Percentiles rank a stretch among this genome's conserved stretches.
Conservation (phyloP, 2,888 invertebrate species). For the Lagria hirta region DNA sequence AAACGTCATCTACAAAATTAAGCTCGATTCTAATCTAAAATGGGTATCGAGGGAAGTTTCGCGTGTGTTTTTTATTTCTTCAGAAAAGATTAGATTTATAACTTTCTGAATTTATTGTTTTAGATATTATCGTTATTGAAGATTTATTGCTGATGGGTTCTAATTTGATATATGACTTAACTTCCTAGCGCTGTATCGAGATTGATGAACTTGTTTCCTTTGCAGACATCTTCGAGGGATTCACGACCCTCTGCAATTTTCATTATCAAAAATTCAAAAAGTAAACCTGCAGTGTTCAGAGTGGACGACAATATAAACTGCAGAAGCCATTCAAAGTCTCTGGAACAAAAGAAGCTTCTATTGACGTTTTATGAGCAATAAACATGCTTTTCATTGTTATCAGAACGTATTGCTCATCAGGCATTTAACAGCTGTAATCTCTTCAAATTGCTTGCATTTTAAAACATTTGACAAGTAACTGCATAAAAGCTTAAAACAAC, state of each 20-base stretch:
- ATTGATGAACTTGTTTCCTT: slow-evolving; percentile 24
- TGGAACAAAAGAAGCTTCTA: slow-evolving; percentile 20
- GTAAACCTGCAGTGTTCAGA: slow-evolving; percentile 9
- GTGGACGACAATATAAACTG: slow-evolving; percentile 14
- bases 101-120: slow-evolving; percentile 28
- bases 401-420: slow-evolving; percentile 18
- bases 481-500: no score
- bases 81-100: slow-evolving; percentile 26
- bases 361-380: slow-evolving; percentile 19
- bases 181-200: slow-evolving; percentile 29
- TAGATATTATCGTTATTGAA: slow-evolving; percentile 28
- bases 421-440: slow-evolving; percentile 19
- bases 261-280: slow-evolving; percentile 8
- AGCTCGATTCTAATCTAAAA: slow-evolving; percentile 8
- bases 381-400: slow-evolving; percentile 22
- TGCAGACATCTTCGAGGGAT: slow-evolving; percentile 16
- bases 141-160: slow-evolving; percentile 30
- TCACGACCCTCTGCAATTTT: slow-evolving; percentile 7
- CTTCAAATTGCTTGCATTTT: slow-evolving; percentile 10
- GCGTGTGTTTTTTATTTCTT: slow-evolving; percentile 12
- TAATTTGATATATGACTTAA: slow-evolving; percentile 32
- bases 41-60: slow-evolving; percentile 7
- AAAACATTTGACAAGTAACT: slow-evolving; percentile 17
- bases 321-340: slow-evolving; percentile 11
- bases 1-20: slow-evolving; percentile 14